Base-by-base conservation (phyloP, 2,113 vertebrate species). In the Macquaria australasica region DNA sequence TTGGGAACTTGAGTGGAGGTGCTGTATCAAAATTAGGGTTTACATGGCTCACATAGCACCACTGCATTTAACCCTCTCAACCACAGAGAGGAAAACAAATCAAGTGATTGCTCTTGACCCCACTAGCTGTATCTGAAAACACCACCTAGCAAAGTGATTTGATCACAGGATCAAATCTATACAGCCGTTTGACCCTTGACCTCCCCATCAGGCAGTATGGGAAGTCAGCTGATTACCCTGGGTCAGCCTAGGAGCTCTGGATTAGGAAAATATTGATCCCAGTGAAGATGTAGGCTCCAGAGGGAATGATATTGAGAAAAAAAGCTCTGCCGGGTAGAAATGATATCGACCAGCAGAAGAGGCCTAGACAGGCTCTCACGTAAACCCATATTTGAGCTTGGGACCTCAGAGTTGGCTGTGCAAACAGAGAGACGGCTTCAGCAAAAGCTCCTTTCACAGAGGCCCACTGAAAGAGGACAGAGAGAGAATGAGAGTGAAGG, bases 91-190 rank as follows among this genome's bases (percentile, higher is more conserved):
- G 1, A 8, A 85, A 51, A 50, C 73, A 85, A 82, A 77, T 45
- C 64, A 82, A 79, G 79, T 72, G 87, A 90, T 88, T 92, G 69
- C 79, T 90, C 86, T 90, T 89, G 86, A 95, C 83, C 87, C 50
- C 62, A 74, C 79, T 43, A 80, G 83, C 82, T 91, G 85, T 83
- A 70, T 90, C 74, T 91, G 63, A 93, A 92, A 91, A 81, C 84
- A 82, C 51, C 87, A 87, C 78, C 88, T 28, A 87, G 87, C 86
- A 90, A 91, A 90, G 82, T 86, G 91, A 93, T 95, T 93, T 94
- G 93, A 94, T 94, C 93, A 93, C 91, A 92, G 92, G 88, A 93
- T 91, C 82, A 91, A 92, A 94, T 95, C 94, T 83, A 93, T 95
- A 91, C 87, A 88, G 89, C 87, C 86, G 91, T 93, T 93, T 95